Base-by-base conservation (phyloP, 2,888 invertebrate genomes). In the Aleiodes leptofemur region DNA sequence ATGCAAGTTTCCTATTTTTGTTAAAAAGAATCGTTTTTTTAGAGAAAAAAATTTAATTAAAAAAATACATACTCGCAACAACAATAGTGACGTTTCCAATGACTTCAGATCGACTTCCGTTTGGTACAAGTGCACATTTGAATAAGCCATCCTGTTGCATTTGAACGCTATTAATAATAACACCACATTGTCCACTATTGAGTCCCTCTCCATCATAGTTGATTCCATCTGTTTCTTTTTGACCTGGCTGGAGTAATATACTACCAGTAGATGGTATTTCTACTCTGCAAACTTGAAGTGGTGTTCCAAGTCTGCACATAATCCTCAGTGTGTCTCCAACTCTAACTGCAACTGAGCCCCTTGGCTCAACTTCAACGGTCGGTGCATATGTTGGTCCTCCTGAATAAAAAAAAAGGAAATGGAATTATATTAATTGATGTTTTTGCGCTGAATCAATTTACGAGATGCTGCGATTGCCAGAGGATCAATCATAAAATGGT, bases 61-160 rank as follows among this genome's bases (percentile, higher is more conserved):
- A 48, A 43, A 70, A 23, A 56, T 73, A 94, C 95, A 92, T 88
- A 96, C 96, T 91, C 76, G 95, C 95, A 50, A 96, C 94, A 3
- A 93, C 90, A 11, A 96, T 90, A 66, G 91, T 91, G 91, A 95
- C 93, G 8, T 86, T 87, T 16, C 92, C 94, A 0, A 90, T 88
- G 0, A 92, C 87, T 84, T 95, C 95, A 9, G 90, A 89, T 69
- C 89, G 88, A 48, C 92, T 92, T 0, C 91, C 90, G 76, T 89
- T 89, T 0, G 93, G 91, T 0, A 93, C 94, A 72, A 95, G 86
- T 50, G 91, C 91, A 85, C 96, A 96, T 68, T 92, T 92, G 80
- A 95, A 92, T 80, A 91, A 91, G 0, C 96, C 96, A 86, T 96
- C 94, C 89, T 94, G 92, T 59, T 90, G 91, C 68, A 94, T 94